Evolutionary conservation across 2,113 vertebrate species (phyloP).

Genomic region (Corythaixoides concolor): DNA sequence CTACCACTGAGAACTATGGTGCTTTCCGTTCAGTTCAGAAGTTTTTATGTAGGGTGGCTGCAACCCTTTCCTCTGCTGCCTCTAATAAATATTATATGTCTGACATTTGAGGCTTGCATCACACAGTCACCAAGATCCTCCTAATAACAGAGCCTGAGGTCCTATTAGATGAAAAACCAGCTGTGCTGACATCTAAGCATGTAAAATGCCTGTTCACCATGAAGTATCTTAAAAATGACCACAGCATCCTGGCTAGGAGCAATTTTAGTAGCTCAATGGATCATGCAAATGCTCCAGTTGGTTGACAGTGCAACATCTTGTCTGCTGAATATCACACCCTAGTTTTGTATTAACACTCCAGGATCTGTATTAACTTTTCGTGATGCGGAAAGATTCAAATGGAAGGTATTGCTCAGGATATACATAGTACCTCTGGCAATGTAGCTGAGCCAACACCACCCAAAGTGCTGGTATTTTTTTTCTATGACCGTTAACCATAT

Average conservation of each 20-base stretch:
- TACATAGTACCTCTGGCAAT: background rate
- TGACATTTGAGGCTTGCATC: constrained; percentile 19
- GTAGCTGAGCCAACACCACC: background rate
- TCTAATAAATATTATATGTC: constrained; percentile 31
- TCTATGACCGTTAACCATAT: background rate
- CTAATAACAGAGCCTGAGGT: background rate
- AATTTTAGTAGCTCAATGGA: background rate
- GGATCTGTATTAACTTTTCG: background rate
- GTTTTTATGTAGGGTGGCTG: background rate
- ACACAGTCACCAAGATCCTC: background rate
- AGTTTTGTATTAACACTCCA: background rate
- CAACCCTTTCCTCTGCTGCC: constrained; percentile 8
- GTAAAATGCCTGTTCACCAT: background rate
- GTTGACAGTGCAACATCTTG: background rate
- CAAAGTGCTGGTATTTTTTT: background rate
- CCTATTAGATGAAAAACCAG: background rate
- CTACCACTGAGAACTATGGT: background rate
- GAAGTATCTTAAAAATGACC: background rate
- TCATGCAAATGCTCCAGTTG: background rate
- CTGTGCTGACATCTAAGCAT: background rate
- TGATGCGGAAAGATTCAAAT: background rate
- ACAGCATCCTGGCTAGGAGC: background rate
- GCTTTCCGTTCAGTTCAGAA: background rate
- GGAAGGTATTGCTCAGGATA: background rate
- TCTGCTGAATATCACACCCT: background rate